Evolutionary conservation across 2,797 vertebrate species (phyloP), one percentile per base, ranked within the genome.

Genomic region (Pogonophryne albipinna): DNA sequence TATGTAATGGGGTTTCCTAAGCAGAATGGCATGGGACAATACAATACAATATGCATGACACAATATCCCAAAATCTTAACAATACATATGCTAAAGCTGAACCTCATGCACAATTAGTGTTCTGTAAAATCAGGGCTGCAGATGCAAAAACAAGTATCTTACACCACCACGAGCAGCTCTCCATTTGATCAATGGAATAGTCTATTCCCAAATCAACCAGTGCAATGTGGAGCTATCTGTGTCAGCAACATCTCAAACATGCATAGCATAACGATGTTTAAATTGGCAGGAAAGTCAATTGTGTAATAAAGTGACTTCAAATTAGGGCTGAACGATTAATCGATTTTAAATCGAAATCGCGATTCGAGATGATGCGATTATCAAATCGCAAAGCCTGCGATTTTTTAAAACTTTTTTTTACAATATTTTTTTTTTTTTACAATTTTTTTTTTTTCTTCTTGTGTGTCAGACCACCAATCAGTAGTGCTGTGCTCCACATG

Each of bases 291-390:
- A 38, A 0, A 16, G 16, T 64, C n/a, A 38, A 45, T 5, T 17
- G 47, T 70, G 27, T 14, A 42, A 6, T 42, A 49, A 38, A 38
- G 47, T 67, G n/a, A 59, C 58, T 44, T 78, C 60, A 52, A 23
- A 2, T 53, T n/a, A n/a, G n/a, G n/a, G n/a, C n/a, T n/a, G n/a
- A n/a, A n/a, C n/a, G n/a, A n/a, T n/a, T n/a, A n/a, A n/a, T n/a
- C n/a, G n/a, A n/a, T n/a, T n/a, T n/a, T n/a, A n/a, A n/a, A n/a
- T n/a, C n/a, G n/a, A n/a, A n/a, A n/a, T n/a, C n/a, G n/a, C n/a
- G n/a, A n/a, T n/a, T n/a, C n/a, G n/a, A n/a, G n/a, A n/a, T n/a
- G n/a, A n/a, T n/a, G n/a, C n/a, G n/a, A n/a, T n/a, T n/a, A n/a
- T n/a, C n/a, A n/a, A n/a, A n/a, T n/a, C n/a, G n/a, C n/a, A n/a